A percentile compares a stretch with the other conserved stretches of the same genome.
phyloP scores from a whole-genome alignment of 1,140 invertebrate species.

The Atta colombica region DNA sequence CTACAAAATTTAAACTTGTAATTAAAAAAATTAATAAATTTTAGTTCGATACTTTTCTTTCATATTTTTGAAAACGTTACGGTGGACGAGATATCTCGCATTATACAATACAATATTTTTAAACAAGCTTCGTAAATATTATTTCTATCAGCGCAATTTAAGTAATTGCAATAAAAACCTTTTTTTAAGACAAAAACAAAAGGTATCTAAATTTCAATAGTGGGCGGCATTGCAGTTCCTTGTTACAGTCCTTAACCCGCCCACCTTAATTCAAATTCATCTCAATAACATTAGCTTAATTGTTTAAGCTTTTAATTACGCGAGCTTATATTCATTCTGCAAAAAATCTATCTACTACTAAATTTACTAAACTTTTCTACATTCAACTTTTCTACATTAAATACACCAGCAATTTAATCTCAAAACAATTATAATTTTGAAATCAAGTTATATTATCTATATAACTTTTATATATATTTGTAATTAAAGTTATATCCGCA shows the following conservation, averaged over 20 bases:
- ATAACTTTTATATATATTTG: not conserved
- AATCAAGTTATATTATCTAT: not conserved
- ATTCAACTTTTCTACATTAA: no score
- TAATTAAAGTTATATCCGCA: not conserved
- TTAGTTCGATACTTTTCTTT: not conserved
- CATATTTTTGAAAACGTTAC: not conserved
- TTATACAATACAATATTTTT: not conserved
- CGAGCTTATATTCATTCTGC: conserved; percentile 76
- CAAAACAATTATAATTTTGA: conserved; percentile 22
- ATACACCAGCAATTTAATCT: not conserved
- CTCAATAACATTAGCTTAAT: conserved; percentile 85
- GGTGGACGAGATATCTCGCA: not conserved
- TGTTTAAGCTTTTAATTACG: conserved; percentile 82
- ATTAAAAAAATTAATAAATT: conserved; percentile 18
- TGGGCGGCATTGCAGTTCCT: conserved; percentile 81
- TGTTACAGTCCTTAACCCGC: conserved; percentile 78
- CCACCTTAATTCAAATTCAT: conserved; percentile 78
- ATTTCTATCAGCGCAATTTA: conserved; percentile 76
- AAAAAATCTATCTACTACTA: conserved; percentile 29
- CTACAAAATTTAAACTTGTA: not conserved
- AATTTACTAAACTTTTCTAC: conserved; percentile 38
- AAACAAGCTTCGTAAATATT: conserved; percentile 19
- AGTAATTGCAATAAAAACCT: conserved; percentile 67
- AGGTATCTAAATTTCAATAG: conserved; percentile 74
- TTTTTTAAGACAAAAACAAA: conserved; percentile 73